These are phyloP conservation scores for Caenorhabditis remanei DNA, from an alignment of 1,140 invertebrate genomes.

Conservation along the genomic window DNA sequence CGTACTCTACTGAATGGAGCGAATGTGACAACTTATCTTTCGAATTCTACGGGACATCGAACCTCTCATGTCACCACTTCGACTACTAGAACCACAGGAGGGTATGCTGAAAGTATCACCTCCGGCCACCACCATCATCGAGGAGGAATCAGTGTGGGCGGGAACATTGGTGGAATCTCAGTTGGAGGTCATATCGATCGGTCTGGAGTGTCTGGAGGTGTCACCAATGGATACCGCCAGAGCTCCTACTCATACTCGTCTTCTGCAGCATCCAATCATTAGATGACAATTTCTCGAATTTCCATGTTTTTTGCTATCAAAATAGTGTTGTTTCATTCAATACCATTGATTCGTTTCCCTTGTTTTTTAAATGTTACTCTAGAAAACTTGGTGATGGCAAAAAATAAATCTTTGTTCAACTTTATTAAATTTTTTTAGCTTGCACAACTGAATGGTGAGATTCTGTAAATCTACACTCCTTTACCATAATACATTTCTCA, in stretches of 20 bases:
- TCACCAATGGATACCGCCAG: conserved; percentile 1
- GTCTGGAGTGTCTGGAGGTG: not conserved
- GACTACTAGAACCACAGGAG: not conserved
- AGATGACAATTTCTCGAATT: not conserved
- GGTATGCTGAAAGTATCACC: not conserved
- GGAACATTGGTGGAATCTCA: not conserved
- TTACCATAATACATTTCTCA: not conserved
- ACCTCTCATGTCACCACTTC: conserved; percentile 17
- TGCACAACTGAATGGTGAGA: not conserved
- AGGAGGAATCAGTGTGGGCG: conserved; percentile 10
- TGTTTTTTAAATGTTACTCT: conserved; percentile 9
- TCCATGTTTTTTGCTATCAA: not conserved
- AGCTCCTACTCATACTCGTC: conserved; percentile 7
- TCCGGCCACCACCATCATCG: not conserved
- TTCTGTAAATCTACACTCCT: not conserved
- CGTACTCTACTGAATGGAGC: conserved; percentile 19
- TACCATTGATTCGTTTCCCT: conserved; percentile 14
- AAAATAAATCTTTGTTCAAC: not conserved
- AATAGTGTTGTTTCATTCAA: conserved; percentile 50
- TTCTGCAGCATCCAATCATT: not conserved
- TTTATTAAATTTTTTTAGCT: too few relatives aligned
- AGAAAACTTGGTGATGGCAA: conserved; percentile 32
- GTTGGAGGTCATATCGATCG: not conserved
- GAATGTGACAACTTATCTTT: conserved; percentile 30
- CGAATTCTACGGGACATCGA: not conserved